Percentiles rank a stretch among this genome's conserved stretches.
These are phyloP conservation scores for Apodemia hepburni DNA, from an alignment of 2,888 invertebrate genomes.

Conservation along the genomic window DNA sequence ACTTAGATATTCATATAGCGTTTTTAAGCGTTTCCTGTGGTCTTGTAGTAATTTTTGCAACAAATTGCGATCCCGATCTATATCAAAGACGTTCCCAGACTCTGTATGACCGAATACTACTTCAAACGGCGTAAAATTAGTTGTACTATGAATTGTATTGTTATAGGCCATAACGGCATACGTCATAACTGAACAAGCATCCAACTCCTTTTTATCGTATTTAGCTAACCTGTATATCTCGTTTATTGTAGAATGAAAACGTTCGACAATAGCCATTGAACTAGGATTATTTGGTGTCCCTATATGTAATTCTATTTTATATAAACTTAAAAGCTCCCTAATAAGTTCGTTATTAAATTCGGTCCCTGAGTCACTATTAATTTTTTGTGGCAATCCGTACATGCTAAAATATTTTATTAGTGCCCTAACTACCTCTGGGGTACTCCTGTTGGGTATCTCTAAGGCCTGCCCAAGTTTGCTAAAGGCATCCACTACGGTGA, in stretches of 20 bases:
- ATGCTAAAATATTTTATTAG: constrained; percentile 29
- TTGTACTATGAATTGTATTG: too few species aligned
- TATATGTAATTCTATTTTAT: constrained; percentile 36
- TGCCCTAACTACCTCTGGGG: constrained; percentile 26
- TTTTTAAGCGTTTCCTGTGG: too few species aligned
- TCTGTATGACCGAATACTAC: too few species aligned
- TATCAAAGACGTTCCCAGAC: too few species aligned
- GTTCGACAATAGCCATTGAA: constrained; percentile 33
- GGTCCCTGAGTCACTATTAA: constrained; percentile 34
- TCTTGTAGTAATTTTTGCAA: too few species aligned
- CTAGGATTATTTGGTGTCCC: constrained; percentile 34
- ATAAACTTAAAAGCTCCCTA: constrained; percentile 17
- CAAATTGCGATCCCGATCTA: too few species aligned
- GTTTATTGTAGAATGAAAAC: constrained; percentile 32
- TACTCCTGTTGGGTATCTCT: constrained; percentile 23
- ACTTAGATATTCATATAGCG: too few species aligned
- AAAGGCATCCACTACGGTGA: constrained; percentile 31
- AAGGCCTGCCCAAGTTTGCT: constrained; percentile 32
- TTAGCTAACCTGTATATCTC: constrained; percentile 18
- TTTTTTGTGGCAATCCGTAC: constrained; percentile 33
- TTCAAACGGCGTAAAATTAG: too few species aligned
- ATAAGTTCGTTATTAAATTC: constrained; percentile 37
- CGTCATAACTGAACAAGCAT: constrained; percentile 15
- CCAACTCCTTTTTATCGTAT: neutral
- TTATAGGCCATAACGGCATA: too few species aligned